These are phyloP conservation scores for Hylaeus anthracinus DNA, from an alignment of 1,140 invertebrate genomes.

Conservation along the genomic window DNA sequence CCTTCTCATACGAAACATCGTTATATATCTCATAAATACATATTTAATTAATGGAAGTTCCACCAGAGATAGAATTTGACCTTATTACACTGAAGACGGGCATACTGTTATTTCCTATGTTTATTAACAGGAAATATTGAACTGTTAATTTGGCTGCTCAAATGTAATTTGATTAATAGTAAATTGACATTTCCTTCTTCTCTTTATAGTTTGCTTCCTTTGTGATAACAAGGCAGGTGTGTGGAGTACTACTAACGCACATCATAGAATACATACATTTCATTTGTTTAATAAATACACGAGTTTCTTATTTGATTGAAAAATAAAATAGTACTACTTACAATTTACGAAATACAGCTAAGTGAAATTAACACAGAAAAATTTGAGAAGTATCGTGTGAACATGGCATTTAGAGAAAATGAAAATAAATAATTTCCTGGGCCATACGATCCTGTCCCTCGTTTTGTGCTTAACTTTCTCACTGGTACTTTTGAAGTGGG, in stretches of 20 bases:
- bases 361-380: constrained; percentile 35
- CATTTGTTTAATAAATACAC: constrained; percentile 50
- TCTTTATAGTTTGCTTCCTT: constrained; percentile 37
- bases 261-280: constrained; percentile 30
- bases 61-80: constrained; percentile 45
- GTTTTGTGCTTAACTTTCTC: constrained; percentile 40
- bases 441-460: constrained; percentile 38
- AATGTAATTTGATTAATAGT: constrained; percentile 68
- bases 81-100: constrained; percentile 45
- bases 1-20: constrained; percentile 8
- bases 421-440: constrained; percentile 47
- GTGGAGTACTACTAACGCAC: constrained; percentile 50
- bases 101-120: constrained; percentile 39
- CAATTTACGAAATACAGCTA: constrained; percentile 34
- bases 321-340: constrained; percentile 39
- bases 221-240: constrained; percentile 60
- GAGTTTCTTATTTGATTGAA: constrained; percentile 37
- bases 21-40: constrained; percentile 36
- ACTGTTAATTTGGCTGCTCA: constrained; percentile 64
- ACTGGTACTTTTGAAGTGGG: constrained; percentile 53
- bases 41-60: constrained; percentile 45
- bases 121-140: constrained; percentile 56
- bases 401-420: constrained; percentile 36
- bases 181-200: constrained; percentile 65
- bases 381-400: constrained; percentile 42